Base-by-base conservation (phyloP, 2,797 vertebrate species). In the Chaetodon trifasciatus region DNA sequence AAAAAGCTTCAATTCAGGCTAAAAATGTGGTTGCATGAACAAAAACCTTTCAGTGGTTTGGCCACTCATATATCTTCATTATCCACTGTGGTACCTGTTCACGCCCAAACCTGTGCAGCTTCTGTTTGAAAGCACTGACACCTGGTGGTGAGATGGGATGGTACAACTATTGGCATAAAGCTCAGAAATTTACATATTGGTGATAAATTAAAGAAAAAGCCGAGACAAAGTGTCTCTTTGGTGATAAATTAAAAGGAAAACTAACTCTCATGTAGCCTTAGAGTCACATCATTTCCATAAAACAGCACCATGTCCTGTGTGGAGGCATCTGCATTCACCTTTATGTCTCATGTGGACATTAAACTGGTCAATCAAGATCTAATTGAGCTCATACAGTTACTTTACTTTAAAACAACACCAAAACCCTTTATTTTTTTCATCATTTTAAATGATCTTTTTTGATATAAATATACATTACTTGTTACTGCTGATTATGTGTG, bases 61-160 rank as follows among this genome's bases (percentile, higher is more conserved):
- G 52, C 21, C 67, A 10, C 17, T 61, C 21, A 11, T 8, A 1
- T 35, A 9, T 56, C 53, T 19, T 60, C 24, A 46, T 24, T 2
- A 67, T 1, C n/a, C 70, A 1, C 56, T 3, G 17, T 58, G 40
- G 21, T 4, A 55, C 16, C 44, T 76, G 74, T 13, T 46, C 39
- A 66, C n/a, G 1, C 24, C 39, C 46, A 52, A 52, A 42, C 50
- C 39, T 66, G 44, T 10, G 42, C 16, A 42, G 28, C 49, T 78
- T 84, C 50, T 79, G 28, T 82, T 79, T 40, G 70, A 65, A 75
- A 69, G 77, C 75, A 84, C 82, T 94, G 93, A 78, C 94, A 76
- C 72, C 93, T 61, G 28, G 76, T 91, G 95, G 87, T 52, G 12
- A 66, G 5, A 37, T 42, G 24, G 8, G 24, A 15, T 1, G 70